phyloP scores from a whole-genome alignment of 2,888 invertebrate genomes.

The Cerceris rybyensis region DNA sequence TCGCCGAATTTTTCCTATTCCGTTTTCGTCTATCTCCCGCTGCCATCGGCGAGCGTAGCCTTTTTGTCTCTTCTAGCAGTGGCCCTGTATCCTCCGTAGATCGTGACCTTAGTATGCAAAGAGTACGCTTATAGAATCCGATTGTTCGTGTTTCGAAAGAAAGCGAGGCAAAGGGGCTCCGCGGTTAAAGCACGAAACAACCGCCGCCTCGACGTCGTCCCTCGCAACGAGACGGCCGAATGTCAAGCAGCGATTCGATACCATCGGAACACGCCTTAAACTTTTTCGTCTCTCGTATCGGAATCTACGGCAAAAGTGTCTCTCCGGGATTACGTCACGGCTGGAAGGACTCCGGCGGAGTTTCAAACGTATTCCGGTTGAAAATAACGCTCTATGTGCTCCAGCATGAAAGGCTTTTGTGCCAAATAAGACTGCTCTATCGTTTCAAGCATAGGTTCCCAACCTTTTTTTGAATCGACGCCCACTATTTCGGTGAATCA shows the following conservation, averaged over 20 bases:
- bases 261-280: slow-evolving; percentile 34
- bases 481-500: no score
- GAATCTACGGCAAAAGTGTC: slow-evolving; percentile 12
- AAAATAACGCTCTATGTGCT: not conserved
- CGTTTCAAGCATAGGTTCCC: not conserved
- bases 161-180: not conserved
- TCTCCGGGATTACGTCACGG: slow-evolving; percentile 16
- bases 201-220: not conserved
- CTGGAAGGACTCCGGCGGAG: not conserved
- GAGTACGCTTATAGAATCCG: slow-evolving; percentile 55
- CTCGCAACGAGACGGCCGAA: slow-evolving; percentile 39
- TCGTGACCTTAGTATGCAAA: slow-evolving; percentile 47
- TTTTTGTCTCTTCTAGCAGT: slow-evolving; percentile 1
- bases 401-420: not conserved
- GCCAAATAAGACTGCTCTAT: slow-evolving; percentile 30
- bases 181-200: slow-evolving; percentile 2
- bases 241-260: slow-evolving; percentile 41
- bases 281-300: slow-evolving; percentile 24
- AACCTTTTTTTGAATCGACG: not conserved
- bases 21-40: not conserved
- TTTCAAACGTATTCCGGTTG: not conserved
- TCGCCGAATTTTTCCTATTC: not conserved
- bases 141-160: slow-evolving; percentile 46
- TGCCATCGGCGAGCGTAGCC: not conserved
- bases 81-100: slow-evolving; percentile 15